phyloP scores from a whole-genome alignment of 2,797 vertebrate genomes.

The Poeciliopsis paucimaculata region DNA sequence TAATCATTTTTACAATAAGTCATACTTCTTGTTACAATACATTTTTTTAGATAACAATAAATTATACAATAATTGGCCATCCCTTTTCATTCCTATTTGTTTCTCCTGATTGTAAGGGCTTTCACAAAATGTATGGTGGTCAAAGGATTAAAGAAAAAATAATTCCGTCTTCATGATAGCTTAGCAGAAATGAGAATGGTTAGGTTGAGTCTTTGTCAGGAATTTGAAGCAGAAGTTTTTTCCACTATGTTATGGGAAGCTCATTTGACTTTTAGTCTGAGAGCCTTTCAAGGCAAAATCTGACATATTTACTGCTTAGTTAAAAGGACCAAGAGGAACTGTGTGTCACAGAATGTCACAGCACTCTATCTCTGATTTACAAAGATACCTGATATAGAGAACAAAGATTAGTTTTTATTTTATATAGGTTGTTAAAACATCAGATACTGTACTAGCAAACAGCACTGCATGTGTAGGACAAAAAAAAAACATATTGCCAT shows the following conservation, averaged over 20 bases:
- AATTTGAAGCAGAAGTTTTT: conserved; percentile 38
- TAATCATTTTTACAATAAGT: not conserved
- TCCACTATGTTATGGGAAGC: conserved; percentile 46
- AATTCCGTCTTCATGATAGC: conserved; percentile 2
- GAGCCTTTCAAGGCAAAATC: conserved; percentile 22
- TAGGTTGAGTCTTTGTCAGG: conserved; percentile 22
- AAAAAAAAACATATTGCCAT: conserved; percentile 14
- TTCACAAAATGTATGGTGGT: conserved; percentile 16
- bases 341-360: conserved; percentile 14
- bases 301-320: conserved; percentile 19
- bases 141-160: conserved; percentile 19
- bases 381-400: conserved; percentile 15
- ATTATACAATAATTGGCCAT: not conserved
- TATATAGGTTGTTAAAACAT: not conserved
- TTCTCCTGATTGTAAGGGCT: not conserved
- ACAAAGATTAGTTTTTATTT: conserved; percentile 6
- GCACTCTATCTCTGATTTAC: conserved; percentile 28
- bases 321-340: conserved; percentile 24
- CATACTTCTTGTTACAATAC: too few species aligned
- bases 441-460: not conserved
- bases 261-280: conserved; percentile 41
- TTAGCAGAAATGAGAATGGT: conserved; percentile 1
- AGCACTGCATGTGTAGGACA: conserved; percentile 13
- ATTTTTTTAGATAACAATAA: not conserved
- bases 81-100: not conserved